Conservation (phyloP, 2,888 invertebrate species). For the Drosophila cognata region DNA sequence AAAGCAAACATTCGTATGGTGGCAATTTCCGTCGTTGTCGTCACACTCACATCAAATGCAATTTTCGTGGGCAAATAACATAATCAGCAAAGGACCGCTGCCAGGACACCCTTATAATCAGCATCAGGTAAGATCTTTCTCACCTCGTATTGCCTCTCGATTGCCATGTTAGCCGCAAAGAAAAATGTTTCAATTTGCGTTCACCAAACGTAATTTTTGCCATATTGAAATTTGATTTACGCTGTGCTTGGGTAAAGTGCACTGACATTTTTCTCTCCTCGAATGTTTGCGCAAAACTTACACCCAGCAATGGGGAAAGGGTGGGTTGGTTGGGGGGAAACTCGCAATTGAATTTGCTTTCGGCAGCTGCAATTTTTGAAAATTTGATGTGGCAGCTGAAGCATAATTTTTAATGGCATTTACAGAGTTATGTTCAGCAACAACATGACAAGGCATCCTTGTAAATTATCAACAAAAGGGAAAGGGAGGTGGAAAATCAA, state of each 20-base stretch:
- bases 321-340: not conserved
- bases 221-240: conserved; percentile 75
- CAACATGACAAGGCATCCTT: conserved; percentile 41
- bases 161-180: conserved; percentile 36
- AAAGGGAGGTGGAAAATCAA: conserved; percentile 12
- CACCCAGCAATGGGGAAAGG: not conserved
- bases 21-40: conserved; percentile 80
- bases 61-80: conserved; percentile 76
- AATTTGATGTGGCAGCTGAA: conserved; percentile 57
- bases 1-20: conserved; percentile 59
- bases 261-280: conserved; percentile 50
- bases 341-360: conserved; percentile 48
- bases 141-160: not conserved
- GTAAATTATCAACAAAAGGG: conserved; percentile 35
- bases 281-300: conserved; percentile 65
- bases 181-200: conserved; percentile 68
- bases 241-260: conserved; percentile 56
- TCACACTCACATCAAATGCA: conserved; percentile 77
- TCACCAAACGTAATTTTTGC: conserved; percentile 56
- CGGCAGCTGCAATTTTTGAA: conserved; percentile 66
- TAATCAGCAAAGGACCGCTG: conserved; percentile 56
- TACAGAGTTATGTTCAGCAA: conserved; percentile 45
- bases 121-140: conserved; percentile 7
- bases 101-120: conserved; percentile 8
- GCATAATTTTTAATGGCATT: conserved; percentile 72